phyloP scores from a whole-genome alignment of 35 echinoderm and acorn worm genomes.

The Apostichopus californicus region DNA sequence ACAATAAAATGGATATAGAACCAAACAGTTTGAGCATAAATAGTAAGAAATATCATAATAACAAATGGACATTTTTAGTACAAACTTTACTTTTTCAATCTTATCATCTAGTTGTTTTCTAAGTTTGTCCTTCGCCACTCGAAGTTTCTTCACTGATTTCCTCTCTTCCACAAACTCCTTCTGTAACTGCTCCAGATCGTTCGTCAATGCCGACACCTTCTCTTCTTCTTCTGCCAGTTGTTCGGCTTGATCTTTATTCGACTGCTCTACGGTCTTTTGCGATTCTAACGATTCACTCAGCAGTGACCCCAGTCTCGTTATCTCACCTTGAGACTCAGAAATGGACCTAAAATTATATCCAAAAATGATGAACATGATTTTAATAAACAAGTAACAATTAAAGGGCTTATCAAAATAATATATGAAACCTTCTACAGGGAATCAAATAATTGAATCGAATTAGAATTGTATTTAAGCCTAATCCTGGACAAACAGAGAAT shows the following conservation, averaged over 20 bases:
- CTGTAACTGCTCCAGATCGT: conserved; percentile 33
- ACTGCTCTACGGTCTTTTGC: background rate
- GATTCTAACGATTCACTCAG: conserved; percentile 8
- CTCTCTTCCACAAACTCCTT: conserved; percentile 39
- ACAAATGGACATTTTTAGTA: too few relatives aligned
- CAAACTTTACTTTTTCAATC: conserved; percentile 28
- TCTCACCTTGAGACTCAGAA: conserved; percentile 17
- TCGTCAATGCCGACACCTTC: background rate
- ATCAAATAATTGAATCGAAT: too few relatives aligned
- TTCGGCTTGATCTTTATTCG: conserved; percentile 17
- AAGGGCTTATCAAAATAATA: too few relatives aligned
- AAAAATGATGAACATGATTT: background rate
- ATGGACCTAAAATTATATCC: conserved; percentile 1
- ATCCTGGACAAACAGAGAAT: too few relatives aligned
- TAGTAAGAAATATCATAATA: too few relatives aligned
- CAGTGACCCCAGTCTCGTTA: background rate
- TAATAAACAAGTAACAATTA: background rate
- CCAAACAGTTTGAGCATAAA: too few relatives aligned
- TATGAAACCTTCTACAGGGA: too few relatives aligned
- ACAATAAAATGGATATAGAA: too few relatives aligned
- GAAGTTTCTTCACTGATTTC: conserved; percentile 9
- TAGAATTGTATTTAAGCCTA: too few relatives aligned
- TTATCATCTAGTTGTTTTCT: conserved; percentile 24
- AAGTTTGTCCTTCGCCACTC: background rate
- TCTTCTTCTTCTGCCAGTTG: background rate